Conservation (phyloP, 1,140 invertebrate genomes). For the Dinoponera quadriceps region DNA sequence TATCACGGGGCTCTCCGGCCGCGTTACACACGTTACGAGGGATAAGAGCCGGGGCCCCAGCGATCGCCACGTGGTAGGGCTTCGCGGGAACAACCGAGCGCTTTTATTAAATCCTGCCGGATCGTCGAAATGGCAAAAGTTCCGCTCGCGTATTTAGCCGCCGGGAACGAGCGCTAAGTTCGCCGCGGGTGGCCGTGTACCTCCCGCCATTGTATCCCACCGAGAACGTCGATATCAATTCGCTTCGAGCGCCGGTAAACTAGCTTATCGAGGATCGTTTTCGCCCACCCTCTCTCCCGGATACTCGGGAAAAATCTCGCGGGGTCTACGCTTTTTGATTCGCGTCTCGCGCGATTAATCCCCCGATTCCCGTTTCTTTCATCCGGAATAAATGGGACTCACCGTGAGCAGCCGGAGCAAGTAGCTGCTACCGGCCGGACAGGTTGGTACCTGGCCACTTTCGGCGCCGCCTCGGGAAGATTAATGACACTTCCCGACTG, state of each 20-base stretch:
- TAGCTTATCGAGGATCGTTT: no score
- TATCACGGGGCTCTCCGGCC: constrained; percentile 23
- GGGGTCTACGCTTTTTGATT: not conserved
- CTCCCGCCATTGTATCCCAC: constrained; percentile 19
- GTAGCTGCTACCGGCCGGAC: constrained; percentile 30
- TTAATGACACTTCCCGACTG: constrained; percentile 72
- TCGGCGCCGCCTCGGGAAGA: constrained; percentile 65
- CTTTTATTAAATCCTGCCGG: constrained; percentile 80
- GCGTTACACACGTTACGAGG: constrained; percentile 21
- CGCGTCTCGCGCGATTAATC: constrained; percentile 36
- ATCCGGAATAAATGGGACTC: constrained; percentile 34
- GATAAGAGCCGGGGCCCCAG: constrained; percentile 53
- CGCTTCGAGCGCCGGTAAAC: constrained; percentile 18
- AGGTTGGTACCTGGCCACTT: constrained; percentile 45
- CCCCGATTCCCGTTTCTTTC: not conserved
- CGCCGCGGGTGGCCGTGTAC: constrained; percentile 47
- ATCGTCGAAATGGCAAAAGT: constrained; percentile 79
- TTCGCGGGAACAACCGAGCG: constrained; percentile 58
- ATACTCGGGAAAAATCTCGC: constrained; percentile 1
- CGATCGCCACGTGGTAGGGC: constrained; percentile 52
- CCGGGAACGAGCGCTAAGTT: constrained; percentile 22
- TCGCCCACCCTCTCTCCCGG: not conserved
- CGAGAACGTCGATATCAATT: constrained; percentile 56
- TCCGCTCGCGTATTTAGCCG: constrained; percentile 73
- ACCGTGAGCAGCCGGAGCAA: not conserved